Evolutionary conservation across 2,797 vertebrate species (phyloP).

Genomic region (Diceros bicornis): DNA sequence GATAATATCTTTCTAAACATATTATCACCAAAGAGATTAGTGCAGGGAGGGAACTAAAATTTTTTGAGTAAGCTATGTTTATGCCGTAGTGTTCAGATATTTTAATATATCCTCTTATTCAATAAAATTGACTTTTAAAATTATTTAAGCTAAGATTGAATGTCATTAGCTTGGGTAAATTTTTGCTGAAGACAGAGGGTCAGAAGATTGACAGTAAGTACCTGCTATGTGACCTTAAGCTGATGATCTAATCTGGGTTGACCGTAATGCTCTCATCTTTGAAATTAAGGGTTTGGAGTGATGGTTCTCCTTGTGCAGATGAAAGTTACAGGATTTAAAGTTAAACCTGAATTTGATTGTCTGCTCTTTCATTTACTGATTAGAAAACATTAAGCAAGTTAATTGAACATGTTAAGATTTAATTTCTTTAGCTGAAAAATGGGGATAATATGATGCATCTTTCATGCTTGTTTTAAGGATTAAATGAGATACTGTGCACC

Average conservation of each 20-base stretch:
- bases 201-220: not conserved
- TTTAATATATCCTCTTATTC: not conserved
- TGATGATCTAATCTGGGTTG: not conserved
- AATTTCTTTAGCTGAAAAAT: constrained; percentile 30
- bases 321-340: not conserved
- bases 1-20: not conserved
- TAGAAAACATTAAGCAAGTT: not conserved
- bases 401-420: not conserved
- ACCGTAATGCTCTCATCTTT: not conserved
- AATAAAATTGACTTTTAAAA: not conserved
- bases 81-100: not conserved
- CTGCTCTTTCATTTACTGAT: not conserved
- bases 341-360: not conserved
- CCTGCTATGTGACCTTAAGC: not conserved
- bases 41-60: not conserved
- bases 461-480: not conserved
- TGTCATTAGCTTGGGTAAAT: not conserved
- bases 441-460: not conserved
- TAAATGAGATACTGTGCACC: not conserved
- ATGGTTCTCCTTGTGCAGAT: not conserved
- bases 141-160: not conserved
- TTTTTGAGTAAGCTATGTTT: not conserved
- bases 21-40: not conserved
- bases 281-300: not conserved
- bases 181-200: constrained; percentile 1